Evolutionary conservation across 2,888 invertebrate genomes (phyloP).

Genomic region (Drosophila kanekoi): DNA sequence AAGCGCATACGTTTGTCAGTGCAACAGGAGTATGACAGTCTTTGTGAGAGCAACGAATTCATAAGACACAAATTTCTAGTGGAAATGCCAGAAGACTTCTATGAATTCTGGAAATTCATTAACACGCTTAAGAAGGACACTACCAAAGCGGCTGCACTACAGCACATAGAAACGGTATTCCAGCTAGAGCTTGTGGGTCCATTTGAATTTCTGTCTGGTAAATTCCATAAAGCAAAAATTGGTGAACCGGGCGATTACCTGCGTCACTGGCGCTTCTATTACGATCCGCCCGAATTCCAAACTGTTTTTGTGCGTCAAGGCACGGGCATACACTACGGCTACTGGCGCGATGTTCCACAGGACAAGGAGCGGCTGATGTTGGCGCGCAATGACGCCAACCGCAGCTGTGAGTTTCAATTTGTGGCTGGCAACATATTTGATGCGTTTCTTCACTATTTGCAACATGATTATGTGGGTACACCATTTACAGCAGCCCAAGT

Average conservation of each 20-base stretch:
- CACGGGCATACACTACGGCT: conserved; percentile 93
- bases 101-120: conserved; percentile 92
- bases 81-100: conserved; percentile 96
- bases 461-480: conserved; percentile 81
- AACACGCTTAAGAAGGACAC: conserved; percentile 86
- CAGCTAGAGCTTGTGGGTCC: conserved; percentile 93
- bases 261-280: conserved; percentile 95
- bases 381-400: conserved; percentile 90
- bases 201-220: conserved; percentile 91
- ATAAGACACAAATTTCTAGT: conserved; percentile 92
- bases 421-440: conserved; percentile 86
- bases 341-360: conserved; percentile 93
- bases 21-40: conserved; percentile 84
- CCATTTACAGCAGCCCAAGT: conserved; percentile 89
- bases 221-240: conserved; percentile 86
- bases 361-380: conserved; percentile 90
- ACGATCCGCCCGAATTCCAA: conserved; percentile 98
- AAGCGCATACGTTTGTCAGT: conserved; percentile 79
- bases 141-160: conserved; percentile 85
- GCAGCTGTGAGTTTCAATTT: conserved; percentile 89
- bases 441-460: conserved; percentile 80
- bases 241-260: conserved; percentile 88
- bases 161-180: conserved; percentile 88
- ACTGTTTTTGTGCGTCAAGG: conserved; percentile 90
- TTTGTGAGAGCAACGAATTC: conserved; percentile 86